These are phyloP conservation scores for Corythaixoides concolor DNA, from an alignment of 2,113 vertebrate species.

Conservation along the genomic window DNA sequence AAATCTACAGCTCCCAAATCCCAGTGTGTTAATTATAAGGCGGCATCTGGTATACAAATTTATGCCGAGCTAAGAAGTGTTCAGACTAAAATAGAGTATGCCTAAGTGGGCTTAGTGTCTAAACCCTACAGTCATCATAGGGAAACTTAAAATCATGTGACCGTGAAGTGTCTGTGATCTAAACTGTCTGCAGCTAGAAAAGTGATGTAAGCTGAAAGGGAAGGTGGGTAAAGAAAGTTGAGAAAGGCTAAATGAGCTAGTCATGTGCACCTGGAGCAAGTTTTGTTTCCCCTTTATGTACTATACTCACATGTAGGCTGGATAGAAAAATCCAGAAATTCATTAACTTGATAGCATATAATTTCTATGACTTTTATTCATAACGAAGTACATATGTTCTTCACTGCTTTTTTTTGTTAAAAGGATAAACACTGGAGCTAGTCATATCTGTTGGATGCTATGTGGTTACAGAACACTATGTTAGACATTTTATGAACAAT, in stretches of 20 bases:
- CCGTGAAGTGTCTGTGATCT: not conserved
- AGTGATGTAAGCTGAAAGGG: not conserved
- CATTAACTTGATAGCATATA: not conserved
- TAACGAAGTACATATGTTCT: not conserved
- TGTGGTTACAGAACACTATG: not conserved
- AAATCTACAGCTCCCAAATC: slow-evolving; percentile 78
- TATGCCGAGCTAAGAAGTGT: slow-evolving; percentile 78
- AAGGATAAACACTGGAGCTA: not conserved
- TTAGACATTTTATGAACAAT: not conserved
- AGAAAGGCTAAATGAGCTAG: not conserved
- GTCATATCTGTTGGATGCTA: not conserved
- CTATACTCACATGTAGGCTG: not conserved
- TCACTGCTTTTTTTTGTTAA: not conserved
- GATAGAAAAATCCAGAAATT: not conserved
- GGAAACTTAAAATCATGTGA: slow-evolving; percentile 60
- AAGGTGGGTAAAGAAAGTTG: not conserved
- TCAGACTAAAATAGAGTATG: slow-evolving; percentile 73
- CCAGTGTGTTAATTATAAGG: slow-evolving; percentile 79
- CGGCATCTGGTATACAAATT: slow-evolving; percentile 81
- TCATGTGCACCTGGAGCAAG: not conserved
- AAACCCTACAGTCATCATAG: slow-evolving; percentile 39
- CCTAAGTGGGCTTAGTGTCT: slow-evolving; percentile 57
- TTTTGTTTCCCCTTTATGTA: not conserved
- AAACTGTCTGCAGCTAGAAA: slow-evolving; percentile 32
- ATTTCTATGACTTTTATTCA: not conserved